These are phyloP conservation scores for Nomia melanderi DNA, from an alignment of 1,140 invertebrate species.

Conservation along the genomic window DNA sequence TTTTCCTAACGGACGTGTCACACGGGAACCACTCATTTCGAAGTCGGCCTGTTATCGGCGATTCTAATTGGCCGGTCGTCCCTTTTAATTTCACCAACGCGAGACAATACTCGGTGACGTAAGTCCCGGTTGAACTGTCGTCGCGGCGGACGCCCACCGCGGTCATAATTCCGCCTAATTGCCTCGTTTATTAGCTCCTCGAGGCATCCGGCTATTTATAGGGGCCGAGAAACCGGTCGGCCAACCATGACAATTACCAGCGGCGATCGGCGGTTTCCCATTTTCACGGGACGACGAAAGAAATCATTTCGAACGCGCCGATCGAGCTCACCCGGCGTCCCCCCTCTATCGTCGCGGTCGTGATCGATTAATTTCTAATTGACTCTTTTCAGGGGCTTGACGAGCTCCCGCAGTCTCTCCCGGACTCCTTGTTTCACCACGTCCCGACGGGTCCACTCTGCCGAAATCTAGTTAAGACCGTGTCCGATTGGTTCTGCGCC, in stretches of 20 bases:
- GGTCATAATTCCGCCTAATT: conserved; percentile 64
- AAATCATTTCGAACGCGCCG: conserved; percentile 8
- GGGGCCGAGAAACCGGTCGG: neutral
- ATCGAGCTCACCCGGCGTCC: neutral
- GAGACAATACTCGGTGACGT: conserved; percentile 53
- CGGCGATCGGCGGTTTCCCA: neutral
- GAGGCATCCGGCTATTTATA: conserved; percentile 59
- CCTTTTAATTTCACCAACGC: conserved; percentile 51
- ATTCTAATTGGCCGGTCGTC: conserved; percentile 48
- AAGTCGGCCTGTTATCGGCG: neutral
- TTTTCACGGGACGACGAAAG: neutral
- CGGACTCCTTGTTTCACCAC: conserved; percentile 32
- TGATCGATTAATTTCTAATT: conserved; percentile 57
- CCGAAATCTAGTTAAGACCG: conserved; percentile 62
- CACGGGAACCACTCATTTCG: neutral
- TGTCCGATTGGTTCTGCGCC: conserved; percentile 59
- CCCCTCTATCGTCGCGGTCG: neutral
- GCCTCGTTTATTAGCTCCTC: conserved; percentile 60
- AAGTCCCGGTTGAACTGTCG: conserved; percentile 49
- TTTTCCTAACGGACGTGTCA: neutral
- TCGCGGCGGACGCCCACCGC: conserved; percentile 54
- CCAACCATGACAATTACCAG: neutral
- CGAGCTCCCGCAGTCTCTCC: neutral
- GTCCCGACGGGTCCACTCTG: conserved; percentile 29
- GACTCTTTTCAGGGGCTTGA: conserved; percentile 41